phyloP scores from a whole-genome alignment of 1,140 invertebrate species.

The Drosophila subpulchrella region DNA sequence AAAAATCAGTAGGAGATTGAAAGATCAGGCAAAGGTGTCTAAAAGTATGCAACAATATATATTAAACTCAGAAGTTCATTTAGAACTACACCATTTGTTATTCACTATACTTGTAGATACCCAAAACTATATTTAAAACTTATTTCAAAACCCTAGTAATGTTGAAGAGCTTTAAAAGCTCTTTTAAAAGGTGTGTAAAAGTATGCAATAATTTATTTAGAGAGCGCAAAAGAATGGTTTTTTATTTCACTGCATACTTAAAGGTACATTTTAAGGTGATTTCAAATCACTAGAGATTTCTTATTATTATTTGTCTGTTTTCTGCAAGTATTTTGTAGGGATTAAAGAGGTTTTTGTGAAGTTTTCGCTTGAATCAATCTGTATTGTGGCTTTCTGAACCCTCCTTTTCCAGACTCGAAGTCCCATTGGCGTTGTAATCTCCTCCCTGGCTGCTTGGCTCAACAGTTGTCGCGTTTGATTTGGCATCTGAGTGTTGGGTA shows the following conservation, averaged over 20 bases:
- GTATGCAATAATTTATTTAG: too few relatives aligned
- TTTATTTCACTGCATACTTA: not conserved
- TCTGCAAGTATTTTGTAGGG: not conserved
- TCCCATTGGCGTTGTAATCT: slow-evolving; percentile 4
- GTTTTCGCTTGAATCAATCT: not conserved
- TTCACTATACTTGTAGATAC: too few relatives aligned
- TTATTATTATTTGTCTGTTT: not conserved
- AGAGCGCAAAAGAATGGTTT: too few relatives aligned
- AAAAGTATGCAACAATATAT: too few relatives aligned
- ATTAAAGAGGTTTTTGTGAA: not conserved
- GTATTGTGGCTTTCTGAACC: not conserved
- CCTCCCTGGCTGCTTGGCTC: slow-evolving; percentile 4
- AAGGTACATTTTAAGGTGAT: not conserved
- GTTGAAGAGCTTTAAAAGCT: too few relatives aligned
- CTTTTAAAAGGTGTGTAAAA: too few relatives aligned
- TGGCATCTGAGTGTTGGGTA: slow-evolving; percentile 2
- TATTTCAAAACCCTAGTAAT: too few relatives aligned
- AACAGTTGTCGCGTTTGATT: slow-evolving; percentile 45
- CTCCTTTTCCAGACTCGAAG: not conserved
- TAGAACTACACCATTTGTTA: too few relatives aligned
- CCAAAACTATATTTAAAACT: too few relatives aligned
- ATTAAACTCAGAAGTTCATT: too few relatives aligned
- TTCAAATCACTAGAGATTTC: not conserved
- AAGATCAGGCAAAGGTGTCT: too few relatives aligned
- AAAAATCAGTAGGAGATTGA: too few relatives aligned